A percentile compares a stretch with the other conserved stretches of the same genome.
These are phyloP conservation scores for Magallana gigas DNA, from an alignment of 1,140 invertebrate genomes.

Conservation along the genomic window DNA sequence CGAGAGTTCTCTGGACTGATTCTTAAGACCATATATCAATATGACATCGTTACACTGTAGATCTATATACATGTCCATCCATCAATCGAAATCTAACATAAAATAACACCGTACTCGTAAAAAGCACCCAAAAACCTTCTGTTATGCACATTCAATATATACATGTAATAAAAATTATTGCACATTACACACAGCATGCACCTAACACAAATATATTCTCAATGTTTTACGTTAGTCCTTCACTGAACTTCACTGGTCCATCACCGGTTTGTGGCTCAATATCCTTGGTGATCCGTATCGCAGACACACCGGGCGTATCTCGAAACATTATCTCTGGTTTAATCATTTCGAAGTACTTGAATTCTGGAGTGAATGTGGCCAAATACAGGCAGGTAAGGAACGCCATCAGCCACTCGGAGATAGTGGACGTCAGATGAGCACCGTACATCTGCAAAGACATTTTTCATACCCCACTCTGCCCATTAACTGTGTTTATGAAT, in stretches of 20 bases:
- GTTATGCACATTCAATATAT: neutral
- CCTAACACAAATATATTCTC: neutral
- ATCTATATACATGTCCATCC: too few relatives aligned
- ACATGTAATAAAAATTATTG: neutral
- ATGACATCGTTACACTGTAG: too few relatives aligned
- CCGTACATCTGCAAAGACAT: conserved; percentile 43
- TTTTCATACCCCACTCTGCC: too few relatives aligned
- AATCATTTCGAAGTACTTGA: conserved; percentile 39
- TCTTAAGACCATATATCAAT: too few relatives aligned
- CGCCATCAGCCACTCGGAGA: conserved; percentile 52
- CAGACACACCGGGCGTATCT: neutral
- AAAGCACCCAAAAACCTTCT: too few relatives aligned
- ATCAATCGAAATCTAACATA: too few relatives aligned
- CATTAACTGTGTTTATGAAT: too few relatives aligned
- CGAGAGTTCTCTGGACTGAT: too few relatives aligned
- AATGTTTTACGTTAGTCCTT: neutral
- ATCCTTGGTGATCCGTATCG: neutral
- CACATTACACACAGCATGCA: too few relatives aligned
- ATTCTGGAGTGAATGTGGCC: conserved; percentile 45
- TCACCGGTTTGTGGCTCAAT: neutral
- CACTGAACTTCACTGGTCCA: neutral
- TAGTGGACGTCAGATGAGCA: conserved; percentile 26
- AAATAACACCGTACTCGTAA: too few relatives aligned
- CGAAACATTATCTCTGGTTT: conserved; percentile 36
- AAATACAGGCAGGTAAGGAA: conserved; percentile 27